A percentile compares a stretch with the other conserved stretches of the same genome.
Conservation (phyloP, 2,888 invertebrate species). For the Boloria euphrosyne region DNA sequence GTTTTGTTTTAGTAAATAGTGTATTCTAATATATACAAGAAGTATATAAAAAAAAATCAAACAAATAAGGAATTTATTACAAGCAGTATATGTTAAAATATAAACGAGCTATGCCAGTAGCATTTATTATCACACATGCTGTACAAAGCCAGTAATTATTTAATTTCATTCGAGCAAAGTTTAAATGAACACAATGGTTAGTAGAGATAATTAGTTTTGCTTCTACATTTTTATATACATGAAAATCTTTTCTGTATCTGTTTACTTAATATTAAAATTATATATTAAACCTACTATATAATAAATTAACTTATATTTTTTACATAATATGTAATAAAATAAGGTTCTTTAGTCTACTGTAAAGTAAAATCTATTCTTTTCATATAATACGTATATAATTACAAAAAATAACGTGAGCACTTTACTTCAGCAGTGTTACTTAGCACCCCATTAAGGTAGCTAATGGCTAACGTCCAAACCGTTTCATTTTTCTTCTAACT, state of each 20-base stretch:
- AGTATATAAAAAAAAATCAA: too few relatives aligned
- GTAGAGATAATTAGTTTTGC: constrained; percentile 24
- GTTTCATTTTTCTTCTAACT: constrained; percentile 31
- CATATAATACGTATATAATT: not conserved
- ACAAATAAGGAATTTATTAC: too few relatives aligned
- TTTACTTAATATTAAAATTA: not conserved
- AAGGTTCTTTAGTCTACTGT: too few relatives aligned
- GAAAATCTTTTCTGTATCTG: not conserved
- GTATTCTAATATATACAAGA: too few relatives aligned
- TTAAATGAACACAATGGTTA: constrained; percentile 23
- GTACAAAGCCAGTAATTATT: constrained; percentile 22
- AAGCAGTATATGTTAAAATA: not conserved
- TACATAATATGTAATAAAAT: too few relatives aligned
- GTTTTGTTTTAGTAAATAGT: too few relatives aligned
- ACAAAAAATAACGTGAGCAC: constrained; percentile 19
- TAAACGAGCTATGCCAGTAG: not conserved
- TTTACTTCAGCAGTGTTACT: constrained; percentile 26
- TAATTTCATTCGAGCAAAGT: constrained; percentile 22
- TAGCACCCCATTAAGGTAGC: constrained; percentile 31
- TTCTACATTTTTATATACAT: constrained; percentile 10
- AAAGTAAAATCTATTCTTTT: not conserved
- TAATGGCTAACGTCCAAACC: constrained; percentile 30
- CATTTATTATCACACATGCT: constrained; percentile 16
- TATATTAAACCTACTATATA: too few relatives aligned
- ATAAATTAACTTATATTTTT: too few relatives aligned